A percentile compares a stretch with the other conserved stretches of the same genome.
Evolutionary conservation across 2,797 vertebrate species (phyloP).

Genomic region (Lepus townsendii): DNA sequence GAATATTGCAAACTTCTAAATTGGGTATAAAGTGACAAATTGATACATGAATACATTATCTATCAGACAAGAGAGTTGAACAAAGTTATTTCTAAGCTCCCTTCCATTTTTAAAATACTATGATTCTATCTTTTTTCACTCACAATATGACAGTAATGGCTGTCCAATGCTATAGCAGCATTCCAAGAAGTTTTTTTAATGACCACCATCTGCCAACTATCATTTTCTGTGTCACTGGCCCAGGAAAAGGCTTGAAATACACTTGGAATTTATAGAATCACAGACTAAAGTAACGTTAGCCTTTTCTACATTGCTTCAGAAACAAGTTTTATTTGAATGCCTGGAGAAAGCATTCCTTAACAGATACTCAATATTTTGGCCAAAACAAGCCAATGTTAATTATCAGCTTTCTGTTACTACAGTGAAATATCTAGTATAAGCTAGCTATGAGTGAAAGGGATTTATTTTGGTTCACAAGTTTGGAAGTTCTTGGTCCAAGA

Average conservation of each 20-base stretch:
- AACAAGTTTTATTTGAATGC: conserved; percentile 20
- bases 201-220: conserved; percentile 52
- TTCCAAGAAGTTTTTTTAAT: conserved; percentile 63
- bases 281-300: background rate
- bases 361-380: background rate
- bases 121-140: conserved; percentile 67
- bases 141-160: conserved; percentile 60
- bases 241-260: conserved; percentile 34
- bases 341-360: conserved; percentile 9
- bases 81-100: conserved; percentile 73
- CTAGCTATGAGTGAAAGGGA: no score
- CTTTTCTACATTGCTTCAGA: background rate
- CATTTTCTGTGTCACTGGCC: conserved; percentile 65
- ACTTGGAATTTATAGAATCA: conserved; percentile 41
- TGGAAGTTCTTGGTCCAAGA: no score
- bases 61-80: conserved; percentile 59
- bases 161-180: background rate
- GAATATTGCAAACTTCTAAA: conserved; percentile 70
- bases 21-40: conserved; percentile 73
- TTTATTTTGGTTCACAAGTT: no score
- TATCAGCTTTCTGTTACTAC: background rate
- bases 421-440: no score
- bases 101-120: conserved; percentile 68
- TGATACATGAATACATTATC: conserved; percentile 69
- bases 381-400: conserved; percentile 2